Conservation (phyloP, 2,797 vertebrate genomes). For the Anabacerthia variegaticeps region DNA sequence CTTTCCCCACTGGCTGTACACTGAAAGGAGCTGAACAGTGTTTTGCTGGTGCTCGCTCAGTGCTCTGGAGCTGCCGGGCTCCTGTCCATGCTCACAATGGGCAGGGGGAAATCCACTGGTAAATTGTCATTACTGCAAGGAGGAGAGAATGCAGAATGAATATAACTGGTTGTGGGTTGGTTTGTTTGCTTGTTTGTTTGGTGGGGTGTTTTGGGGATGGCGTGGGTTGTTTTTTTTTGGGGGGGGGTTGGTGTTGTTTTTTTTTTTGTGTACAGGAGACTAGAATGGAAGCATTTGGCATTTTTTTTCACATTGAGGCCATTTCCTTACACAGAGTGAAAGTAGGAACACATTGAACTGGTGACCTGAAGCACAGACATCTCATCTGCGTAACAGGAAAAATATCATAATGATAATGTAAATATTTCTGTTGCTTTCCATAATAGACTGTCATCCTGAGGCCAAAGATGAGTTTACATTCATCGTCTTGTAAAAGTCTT, state of each 20-base stretch:
- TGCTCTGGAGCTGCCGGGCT: background rate
- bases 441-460: background rate
- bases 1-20: accelerated
- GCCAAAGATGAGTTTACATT: background rate
- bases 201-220: background rate
- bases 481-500: background rate
- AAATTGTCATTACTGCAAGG: background rate
- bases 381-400: background rate
- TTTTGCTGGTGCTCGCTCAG: background rate
- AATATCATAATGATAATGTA: conserved; percentile 3
- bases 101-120: background rate
- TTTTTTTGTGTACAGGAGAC: background rate
- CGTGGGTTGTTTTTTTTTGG: too few species aligned
- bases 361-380: background rate
- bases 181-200: too few species aligned
- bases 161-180: background rate
- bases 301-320: background rate
- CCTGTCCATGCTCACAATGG: background rate
- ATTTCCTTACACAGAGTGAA: background rate
- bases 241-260: background rate
- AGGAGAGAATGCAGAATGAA: background rate
- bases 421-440: background rate
- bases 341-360: background rate
- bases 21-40: background rate
- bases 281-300: background rate